Base-by-base conservation (phyloP, 2,797 vertebrate species). In the Scyliorhinus canicula region DNA sequence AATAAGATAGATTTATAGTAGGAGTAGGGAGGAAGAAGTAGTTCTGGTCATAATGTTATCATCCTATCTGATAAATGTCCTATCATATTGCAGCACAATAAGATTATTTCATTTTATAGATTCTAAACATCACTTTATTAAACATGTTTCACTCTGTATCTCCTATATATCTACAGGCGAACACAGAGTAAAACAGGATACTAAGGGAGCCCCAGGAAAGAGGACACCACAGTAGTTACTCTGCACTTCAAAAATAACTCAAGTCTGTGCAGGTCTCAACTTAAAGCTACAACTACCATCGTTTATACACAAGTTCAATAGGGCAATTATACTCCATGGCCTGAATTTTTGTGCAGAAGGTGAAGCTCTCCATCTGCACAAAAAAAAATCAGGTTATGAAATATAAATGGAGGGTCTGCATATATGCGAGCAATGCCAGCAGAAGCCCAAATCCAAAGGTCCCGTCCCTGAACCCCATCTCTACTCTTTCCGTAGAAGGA, bases 1-100 rank as follows among this genome's bases (percentile, higher is more conserved):
- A 94, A 55, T 94, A 94, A 71, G 67, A 35, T 74, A 94, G 93
- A 94, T 94, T 94, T 94, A 94, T 94, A 52, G 93, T 71, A 74
- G 93, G 35, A n/a, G 26, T n/a, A 28, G 67, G 44, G 67, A 74
- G 93, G 86, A 60, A 57, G 55, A 60, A 90, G 86, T 90, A 35
- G 44, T 94, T 94, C 93, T 52, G 93, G 44, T 74, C 91, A 93
- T 69, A 52, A 69, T 67, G 91, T 93, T 93, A 93, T 93, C 93
- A 94, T 94, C 67, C 44, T 50, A 50, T 74, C 65, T 71, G 67
- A 94, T 94, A 94, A 74, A 94, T 94, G 67, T 94, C 93, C 67
- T 55, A 74, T 50, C 50, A 74, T 52, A 94, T 74, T 69, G 65
- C 47, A n/a, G 44, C 93, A 94, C 67, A 55, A 94, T 94, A 94